Conservation (phyloP, 2,888 invertebrate species). For the Stenodema calcarata region DNA sequence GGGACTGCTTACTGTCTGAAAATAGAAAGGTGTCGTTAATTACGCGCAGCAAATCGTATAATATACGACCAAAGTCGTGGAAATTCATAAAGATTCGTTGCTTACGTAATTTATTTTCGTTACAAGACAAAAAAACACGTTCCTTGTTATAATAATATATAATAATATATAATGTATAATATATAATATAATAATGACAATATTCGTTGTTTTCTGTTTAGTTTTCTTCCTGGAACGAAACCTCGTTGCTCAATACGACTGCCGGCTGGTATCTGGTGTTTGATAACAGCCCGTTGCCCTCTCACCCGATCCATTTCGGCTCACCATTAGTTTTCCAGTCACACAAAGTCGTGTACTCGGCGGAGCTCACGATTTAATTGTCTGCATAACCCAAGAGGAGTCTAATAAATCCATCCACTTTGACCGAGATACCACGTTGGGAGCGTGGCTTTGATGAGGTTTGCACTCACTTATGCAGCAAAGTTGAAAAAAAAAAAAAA, state of each 20-base stretch:
- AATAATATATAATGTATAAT: too few species aligned
- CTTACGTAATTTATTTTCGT: too few species aligned
- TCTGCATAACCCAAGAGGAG: neutral
- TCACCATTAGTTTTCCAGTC: neutral
- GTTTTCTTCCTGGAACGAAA: neutral
- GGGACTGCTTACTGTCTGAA: slow-evolving; percentile 25
- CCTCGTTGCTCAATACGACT: neutral
- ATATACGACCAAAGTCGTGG: too few species aligned
- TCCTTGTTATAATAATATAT: too few species aligned
- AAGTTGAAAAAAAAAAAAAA: too few species aligned
- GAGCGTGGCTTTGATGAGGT: neutral
- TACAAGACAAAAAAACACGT: too few species aligned
- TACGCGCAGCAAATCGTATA: too few species aligned
- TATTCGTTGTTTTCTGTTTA: neutral
- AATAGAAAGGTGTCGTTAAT: neutral
- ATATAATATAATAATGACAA: too few species aligned
- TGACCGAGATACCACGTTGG: neutral
- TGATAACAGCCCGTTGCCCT: neutral
- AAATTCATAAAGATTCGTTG: too few species aligned
- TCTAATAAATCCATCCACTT: slow-evolving; percentile 3
- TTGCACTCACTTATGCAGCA: too few species aligned
- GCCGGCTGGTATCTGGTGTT: neutral
- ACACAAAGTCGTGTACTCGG: slow-evolving; percentile 1
- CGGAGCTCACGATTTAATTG: slow-evolving; percentile 6
- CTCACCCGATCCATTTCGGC: neutral